Conservation (phyloP, 2,113 vertebrate genomes). For the Otocyon megalotis region DNA sequence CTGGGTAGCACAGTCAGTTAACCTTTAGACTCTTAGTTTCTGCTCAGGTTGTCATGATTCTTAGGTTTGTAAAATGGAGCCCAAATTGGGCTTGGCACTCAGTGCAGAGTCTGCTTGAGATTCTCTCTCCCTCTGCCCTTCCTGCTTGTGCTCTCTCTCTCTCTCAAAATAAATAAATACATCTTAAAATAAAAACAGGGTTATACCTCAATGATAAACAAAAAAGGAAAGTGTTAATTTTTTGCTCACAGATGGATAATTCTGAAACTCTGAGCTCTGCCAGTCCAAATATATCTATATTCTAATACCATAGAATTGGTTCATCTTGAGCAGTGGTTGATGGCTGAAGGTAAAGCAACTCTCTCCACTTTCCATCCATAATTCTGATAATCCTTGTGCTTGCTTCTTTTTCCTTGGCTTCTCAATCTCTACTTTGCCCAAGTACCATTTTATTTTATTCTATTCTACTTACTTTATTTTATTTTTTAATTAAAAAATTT, state of each 20-base stretch:
- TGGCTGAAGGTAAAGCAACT: neutral
- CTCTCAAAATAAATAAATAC: neutral
- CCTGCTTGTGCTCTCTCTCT: neutral
- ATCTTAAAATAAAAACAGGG: neutral
- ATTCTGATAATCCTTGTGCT: neutral
- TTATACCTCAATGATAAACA: neutral
- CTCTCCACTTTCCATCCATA: neutral
- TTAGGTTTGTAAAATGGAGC: neutral
- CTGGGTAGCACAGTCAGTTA: neutral
- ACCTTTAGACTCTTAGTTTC: neutral
- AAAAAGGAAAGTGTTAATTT: neutral
- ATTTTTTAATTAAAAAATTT: neutral
- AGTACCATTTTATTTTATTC: neutral
- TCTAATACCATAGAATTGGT: neutral
- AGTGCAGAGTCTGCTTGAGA: neutral
- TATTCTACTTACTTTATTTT: neutral
- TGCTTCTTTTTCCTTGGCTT: neutral
- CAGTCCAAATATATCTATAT: neutral
- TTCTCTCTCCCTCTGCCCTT: neutral
- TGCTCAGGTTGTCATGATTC: neutral
- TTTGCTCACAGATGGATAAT: neutral
- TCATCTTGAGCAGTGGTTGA: neutral
- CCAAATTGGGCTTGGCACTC: neutral
- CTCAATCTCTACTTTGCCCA: neutral
- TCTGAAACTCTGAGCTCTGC: neutral